Base-by-base conservation (phyloP, 2,797 vertebrate species). In the Syncerus caffer region DNA sequence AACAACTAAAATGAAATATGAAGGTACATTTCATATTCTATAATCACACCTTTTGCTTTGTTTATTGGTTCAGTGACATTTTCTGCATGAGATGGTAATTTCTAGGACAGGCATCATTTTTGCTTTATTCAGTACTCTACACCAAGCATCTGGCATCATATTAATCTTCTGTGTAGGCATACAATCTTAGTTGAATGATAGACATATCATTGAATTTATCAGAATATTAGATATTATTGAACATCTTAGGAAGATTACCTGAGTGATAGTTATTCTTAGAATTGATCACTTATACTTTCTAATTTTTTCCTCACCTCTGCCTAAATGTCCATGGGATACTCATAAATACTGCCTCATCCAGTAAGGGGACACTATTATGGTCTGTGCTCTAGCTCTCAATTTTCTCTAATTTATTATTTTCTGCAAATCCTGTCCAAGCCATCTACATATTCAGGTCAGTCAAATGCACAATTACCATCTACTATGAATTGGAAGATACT, bases 231-330 rank as follows among this genome's bases (percentile, higher is more conserved):
- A 1, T 89, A 51, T 38, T 34, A 42, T 2, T 50, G 2, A 45
- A 21, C 2, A 23, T 60, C 9, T 29, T 84, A 47, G 29, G n/a
- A 23, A 71, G 6, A 38, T 7, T 76, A 21, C 31, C 6, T 67
- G 21, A 25, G 23, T 79, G 8, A 45, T 58, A 64, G n/a, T 78
- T 74, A 4, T 67, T 71, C 10, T 53, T 23, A 53, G 2, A 38
- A 58, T 15, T 21, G 10, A 0, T 6, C 51, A 15, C 1, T 0
- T 27, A 19, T 3, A 57, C 10, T 88, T 55, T 29, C 11, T 7
- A 27, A 82, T 88, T 21, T 80, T 92, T 71, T 3, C 21, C 12
- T 96, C n/a, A 19, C 0, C 21, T 53, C 12, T 64, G 16, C 47
- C 8, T 88, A 25, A 93, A 31, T 15, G 31, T 2, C 6, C 2